Conservation (phyloP, 2,888 invertebrate genomes). For the Platycheirus rosarum region DNA sequence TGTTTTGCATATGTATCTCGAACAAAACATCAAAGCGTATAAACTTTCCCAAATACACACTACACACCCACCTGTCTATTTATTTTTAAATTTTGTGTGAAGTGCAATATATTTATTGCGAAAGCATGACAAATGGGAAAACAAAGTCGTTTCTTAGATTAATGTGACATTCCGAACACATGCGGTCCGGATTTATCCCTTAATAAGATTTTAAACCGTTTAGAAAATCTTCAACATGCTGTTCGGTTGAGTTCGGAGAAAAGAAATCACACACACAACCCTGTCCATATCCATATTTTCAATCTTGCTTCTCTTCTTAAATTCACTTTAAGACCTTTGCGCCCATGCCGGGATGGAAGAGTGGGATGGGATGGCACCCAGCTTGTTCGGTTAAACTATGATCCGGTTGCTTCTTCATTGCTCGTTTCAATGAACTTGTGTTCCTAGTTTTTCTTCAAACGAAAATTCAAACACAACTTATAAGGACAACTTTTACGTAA, state of each 20-base stretch:
- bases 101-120: constrained; percentile 58
- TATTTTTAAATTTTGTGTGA: too few species aligned
- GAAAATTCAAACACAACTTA: not conserved
- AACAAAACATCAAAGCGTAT: too few species aligned
- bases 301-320: constrained; percentile 38
- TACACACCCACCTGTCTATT: too few species aligned
- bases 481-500: too few species aligned
- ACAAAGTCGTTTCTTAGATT: constrained; percentile 65
- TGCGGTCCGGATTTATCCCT: constrained; percentile 61
- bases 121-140: constrained; percentile 65
- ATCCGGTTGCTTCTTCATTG: not conserved
- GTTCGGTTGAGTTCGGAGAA: constrained; percentile 8
- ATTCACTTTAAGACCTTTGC: constrained; percentile 47
- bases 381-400: too few species aligned
- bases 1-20: too few species aligned
- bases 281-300: constrained; percentile 46
- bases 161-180: constrained; percentile 67
- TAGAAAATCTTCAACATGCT: constrained; percentile 51
- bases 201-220: constrained; percentile 68
- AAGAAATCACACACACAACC: constrained; percentile 52
- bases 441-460: too few species aligned
- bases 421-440: constrained; percentile 28
- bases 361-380: too few species aligned
- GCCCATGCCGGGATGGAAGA: constrained; percentile 31
- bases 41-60: too few species aligned